These are phyloP conservation scores for Lithophane ornitopus DNA, from an alignment of 2,888 invertebrate genomes.

Conservation along the genomic window DNA sequence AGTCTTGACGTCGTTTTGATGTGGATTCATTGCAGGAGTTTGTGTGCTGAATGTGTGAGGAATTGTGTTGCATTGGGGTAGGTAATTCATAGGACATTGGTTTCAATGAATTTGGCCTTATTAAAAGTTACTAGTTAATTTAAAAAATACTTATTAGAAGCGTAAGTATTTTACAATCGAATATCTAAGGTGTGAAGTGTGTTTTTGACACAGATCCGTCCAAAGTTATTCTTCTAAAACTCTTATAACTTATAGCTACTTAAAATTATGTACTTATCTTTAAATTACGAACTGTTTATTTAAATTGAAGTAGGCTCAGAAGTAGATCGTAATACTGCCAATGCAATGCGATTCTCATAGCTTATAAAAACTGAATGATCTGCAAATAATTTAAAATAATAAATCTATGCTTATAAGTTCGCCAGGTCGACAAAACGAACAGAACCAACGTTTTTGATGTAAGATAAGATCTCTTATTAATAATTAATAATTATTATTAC, in stretches of 20 bases:
- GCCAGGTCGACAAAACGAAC: slow-evolving; percentile 89
- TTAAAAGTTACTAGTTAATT: neutral
- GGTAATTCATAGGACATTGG: neutral
- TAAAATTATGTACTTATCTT: neutral
- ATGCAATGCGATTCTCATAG: slow-evolving; percentile 43
- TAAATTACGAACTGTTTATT: neutral
- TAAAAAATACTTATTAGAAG: neutral
- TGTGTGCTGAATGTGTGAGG: slow-evolving; percentile 7
- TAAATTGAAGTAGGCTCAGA: no score
- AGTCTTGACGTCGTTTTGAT: slow-evolving; percentile 75
- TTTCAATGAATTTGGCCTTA: slow-evolving; percentile 19
- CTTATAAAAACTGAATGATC: slow-evolving; percentile 50
- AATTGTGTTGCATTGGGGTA: slow-evolving; percentile 46
- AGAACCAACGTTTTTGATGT: slow-evolving; percentile 84
- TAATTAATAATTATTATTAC: slow-evolving; percentile 64
- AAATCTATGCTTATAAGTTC: slow-evolving; percentile 77
- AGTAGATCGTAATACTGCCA: neutral
- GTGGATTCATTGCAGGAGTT: slow-evolving; percentile 3
- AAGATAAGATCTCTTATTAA: slow-evolving; percentile 75
- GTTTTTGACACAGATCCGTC: neutral
- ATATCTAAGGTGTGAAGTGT: neutral
- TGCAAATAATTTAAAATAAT: slow-evolving; percentile 63
- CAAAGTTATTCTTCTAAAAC: neutral
- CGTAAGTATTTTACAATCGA: neutral
- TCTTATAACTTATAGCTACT: neutral